phyloP scores from a whole-genome alignment of 2,797 vertebrate species.

The Caiman crocodilus region DNA sequence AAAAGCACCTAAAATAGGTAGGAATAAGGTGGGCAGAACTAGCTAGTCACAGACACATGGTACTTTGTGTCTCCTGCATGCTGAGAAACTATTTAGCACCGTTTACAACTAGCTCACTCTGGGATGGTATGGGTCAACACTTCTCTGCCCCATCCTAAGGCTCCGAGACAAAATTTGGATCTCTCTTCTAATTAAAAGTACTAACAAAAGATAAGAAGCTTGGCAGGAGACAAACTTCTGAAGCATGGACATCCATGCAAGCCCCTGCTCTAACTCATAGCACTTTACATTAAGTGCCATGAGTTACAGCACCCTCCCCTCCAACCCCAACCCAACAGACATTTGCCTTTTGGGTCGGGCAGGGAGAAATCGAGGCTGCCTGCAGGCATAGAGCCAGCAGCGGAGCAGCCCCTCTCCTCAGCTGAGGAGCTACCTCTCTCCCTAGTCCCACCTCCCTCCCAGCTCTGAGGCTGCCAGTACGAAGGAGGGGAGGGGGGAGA shows the following conservation, averaged over 20 bases:
- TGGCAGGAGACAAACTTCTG: conserved; percentile 49
- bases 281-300: no score
- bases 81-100: neutral
- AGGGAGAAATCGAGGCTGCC: no score
- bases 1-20: neutral
- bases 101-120: neutral
- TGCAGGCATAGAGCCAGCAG: no score
- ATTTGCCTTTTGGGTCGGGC: no score
- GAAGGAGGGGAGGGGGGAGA: no score
- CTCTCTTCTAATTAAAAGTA: neutral
- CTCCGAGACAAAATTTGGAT: neutral
- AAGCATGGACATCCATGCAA: neutral
- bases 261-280: no score
- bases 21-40: neutral
- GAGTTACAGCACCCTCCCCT: no score
- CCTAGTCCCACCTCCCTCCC: no score
- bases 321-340: no score
- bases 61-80: neutral
- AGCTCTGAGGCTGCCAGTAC: no score
- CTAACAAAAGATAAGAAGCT: neutral
- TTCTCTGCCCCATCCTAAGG: fast-evolving
- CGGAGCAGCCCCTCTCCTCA: no score
- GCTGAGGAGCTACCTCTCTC: no score
- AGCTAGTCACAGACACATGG: neutral
- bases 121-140: neutral